Base-by-base conservation (phyloP, 2,113 vertebrate species). In the Collichthys lucidus region DNA sequence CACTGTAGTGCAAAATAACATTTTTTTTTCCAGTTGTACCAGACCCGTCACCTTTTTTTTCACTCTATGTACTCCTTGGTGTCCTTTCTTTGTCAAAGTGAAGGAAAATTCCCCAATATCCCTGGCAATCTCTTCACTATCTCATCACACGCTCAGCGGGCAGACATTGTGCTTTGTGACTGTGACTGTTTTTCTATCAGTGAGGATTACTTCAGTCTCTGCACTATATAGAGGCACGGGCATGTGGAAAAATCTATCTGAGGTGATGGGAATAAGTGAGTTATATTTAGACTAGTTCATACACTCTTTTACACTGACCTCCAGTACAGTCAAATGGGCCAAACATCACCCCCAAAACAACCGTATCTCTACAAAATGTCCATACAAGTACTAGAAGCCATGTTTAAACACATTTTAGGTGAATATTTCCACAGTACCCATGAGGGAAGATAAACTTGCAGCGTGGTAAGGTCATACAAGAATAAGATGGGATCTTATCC, bases 121-220 rank as follows among this genome's bases (percentile, higher is more conserved):
- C 47, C 1, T 1, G 35, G 73, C 26, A 79, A 65, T 79, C 82
- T 70, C 69, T 40, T 79, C 67, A 57, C 65, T 66, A 82, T 88
- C 87, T 91, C 86, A 89, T 90, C 82, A 77, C 82, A 88, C 62
- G 80, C 82, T 86, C 67, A 64, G 82, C 40, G 17, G 84, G 82
- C 74, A 74, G 64, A 85, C 61, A 60, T 79, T 44, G 35, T 47
- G 84, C 81, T 81, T 70, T 76, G 72, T 46, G 79, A 73, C 56
- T 65, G 75, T 72, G 79, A 78, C 85, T 77, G 79, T 69, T 89
- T 87, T 81, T 60, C 74, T 71, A 81, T 91, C 84, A 82, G 53
- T 2, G 53, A 77, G 86, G 82, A 88, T 90, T 90, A 88, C 59
- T 55, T 53, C 59, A 47, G 44, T 14, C 74, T 71, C 74, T 76